Percentiles rank a stretch among this genome's conserved stretches.
Conservation (phyloP, 2,888 invertebrate genomes). For the Folsomia candida region DNA sequence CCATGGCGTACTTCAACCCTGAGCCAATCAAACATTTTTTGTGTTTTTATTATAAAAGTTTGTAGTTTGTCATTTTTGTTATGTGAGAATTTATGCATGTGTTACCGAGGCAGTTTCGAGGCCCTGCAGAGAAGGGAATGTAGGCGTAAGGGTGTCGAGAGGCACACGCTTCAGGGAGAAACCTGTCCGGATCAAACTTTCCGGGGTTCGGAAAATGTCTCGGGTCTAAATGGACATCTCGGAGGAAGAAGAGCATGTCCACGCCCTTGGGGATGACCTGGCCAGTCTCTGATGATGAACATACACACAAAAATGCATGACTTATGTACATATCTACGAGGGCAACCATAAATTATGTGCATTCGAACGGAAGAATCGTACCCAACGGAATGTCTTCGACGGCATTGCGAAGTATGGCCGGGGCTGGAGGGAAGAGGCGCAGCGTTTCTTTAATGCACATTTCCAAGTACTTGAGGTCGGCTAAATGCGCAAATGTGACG, state of each 20-base stretch:
- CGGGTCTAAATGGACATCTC: neutral
- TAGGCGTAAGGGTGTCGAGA: neutral
- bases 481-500: conserved; percentile 3
- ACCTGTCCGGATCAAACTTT: neutral
- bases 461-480: conserved; percentile 12
- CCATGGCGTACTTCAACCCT: conserved; percentile 9
- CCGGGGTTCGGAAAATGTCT: neutral
- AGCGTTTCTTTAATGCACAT: conserved; percentile 11
- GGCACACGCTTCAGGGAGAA: neutral
- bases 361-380: too few relatives aligned
- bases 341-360: too few relatives aligned
- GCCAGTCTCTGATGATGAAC: neutral
- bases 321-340: too few relatives aligned
- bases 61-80: neutral
- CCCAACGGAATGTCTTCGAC: conserved; percentile 3
- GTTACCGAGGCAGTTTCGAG: neutral
- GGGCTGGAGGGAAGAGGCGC: conserved; percentile 6
- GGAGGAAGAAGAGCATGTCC: neutral
- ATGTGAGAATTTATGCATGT: too few relatives aligned
- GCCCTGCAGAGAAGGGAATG: neutral
- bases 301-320: too few relatives aligned
- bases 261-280: neutral
- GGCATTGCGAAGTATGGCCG: neutral
- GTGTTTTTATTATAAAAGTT: neutral
- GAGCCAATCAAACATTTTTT: neutral